Evolutionary conservation across 2,888 invertebrate species (phyloP), one percentile per base, ranked within the genome.

Genomic region (Leptodirus hochenwartii): DNA sequence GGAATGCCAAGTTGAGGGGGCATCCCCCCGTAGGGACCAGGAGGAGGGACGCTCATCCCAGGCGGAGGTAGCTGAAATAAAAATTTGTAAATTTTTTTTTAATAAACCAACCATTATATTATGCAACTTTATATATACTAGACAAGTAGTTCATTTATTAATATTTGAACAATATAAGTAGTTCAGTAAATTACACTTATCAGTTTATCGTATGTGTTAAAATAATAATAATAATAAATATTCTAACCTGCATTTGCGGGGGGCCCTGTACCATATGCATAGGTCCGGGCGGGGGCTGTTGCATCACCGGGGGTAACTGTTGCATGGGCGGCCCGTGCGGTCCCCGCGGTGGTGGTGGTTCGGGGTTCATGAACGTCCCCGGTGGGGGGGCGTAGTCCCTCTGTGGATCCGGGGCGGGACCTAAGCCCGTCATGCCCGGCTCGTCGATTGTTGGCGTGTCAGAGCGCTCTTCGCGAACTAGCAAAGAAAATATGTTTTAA

Each of bases 371-470:
- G 2, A 23, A 10, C 12, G 20, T 29, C 23, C 20, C 10, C 17
- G 9, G 17, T 9, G 28, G 29, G 11, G 32, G 32, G 5, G 16
- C 14, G 24, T n/a, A n/a, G n/a, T n/a, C n/a, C n/a, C n/a, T n/a
- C n/a, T n/a, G n/a, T n/a, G n/a, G n/a, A n/a, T n/a, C n/a, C n/a
- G 34, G 33, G 14, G 37, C 12, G 24, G 31, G 30, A 23, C 29
- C 25, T 13, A 34, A 34, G 4, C 35, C 38, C 12, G 36, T 35
- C 25, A 38, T 38, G 8, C 49, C 56, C 10, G 58, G 55, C 49
- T 73, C 72, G 43, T 73, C 73, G 27, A 76, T 65, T 1, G 77
- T 77, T 2, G 78, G 77, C 5, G 78, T 77, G 27, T 70, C 71
- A 1, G 75, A 66, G 27, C 75, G 61, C 43, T 74, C 75, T 49